These are phyloP conservation scores for Druon quercuslanigerum DNA, from an alignment of 1,140 invertebrate species.

Conservation along the genomic window DNA sequence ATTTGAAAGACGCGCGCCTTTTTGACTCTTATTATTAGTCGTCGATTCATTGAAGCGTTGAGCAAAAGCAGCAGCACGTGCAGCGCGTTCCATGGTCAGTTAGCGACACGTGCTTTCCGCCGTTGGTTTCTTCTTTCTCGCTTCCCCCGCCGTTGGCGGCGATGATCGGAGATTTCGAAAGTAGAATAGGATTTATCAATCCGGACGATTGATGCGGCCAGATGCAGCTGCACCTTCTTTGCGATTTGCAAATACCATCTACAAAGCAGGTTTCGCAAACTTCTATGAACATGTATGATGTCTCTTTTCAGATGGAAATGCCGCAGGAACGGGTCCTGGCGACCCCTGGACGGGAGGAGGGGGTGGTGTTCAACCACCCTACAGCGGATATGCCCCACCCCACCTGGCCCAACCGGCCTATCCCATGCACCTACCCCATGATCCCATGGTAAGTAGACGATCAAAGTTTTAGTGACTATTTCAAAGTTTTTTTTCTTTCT, in stretches of 20 bases:
- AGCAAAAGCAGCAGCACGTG: constrained; percentile 55
- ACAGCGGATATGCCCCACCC: constrained; percentile 72
- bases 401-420: constrained; percentile 73
- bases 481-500: too few relatives aligned
- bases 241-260: constrained; percentile 4
- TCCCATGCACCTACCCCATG: constrained; percentile 79
- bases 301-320: constrained; percentile 71
- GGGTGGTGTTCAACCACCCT: constrained; percentile 71
- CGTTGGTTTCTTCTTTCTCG: constrained; percentile 18
- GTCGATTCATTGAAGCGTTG: constrained; percentile 36
- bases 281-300: too few relatives aligned
- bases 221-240: constrained; percentile 34
- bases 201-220: background rate
- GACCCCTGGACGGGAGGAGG: constrained; percentile 72
- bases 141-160: background rate
- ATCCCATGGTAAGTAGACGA: constrained; percentile 77
- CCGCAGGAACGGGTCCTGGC: constrained; percentile 70
- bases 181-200: background rate
- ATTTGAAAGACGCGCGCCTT: background rate
- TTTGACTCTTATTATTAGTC: constrained; percentile 37
- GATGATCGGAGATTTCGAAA: background rate
- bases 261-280: background rate
- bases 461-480: too few relatives aligned
- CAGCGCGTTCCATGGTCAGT: constrained; percentile 42
- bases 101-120: constrained; percentile 49